Percentiles rank a stretch among this genome's conserved stretches.
These are phyloP conservation scores for Discoglossus pictus DNA, from an alignment of 2,797 vertebrate genomes.

Conservation along the genomic window DNA sequence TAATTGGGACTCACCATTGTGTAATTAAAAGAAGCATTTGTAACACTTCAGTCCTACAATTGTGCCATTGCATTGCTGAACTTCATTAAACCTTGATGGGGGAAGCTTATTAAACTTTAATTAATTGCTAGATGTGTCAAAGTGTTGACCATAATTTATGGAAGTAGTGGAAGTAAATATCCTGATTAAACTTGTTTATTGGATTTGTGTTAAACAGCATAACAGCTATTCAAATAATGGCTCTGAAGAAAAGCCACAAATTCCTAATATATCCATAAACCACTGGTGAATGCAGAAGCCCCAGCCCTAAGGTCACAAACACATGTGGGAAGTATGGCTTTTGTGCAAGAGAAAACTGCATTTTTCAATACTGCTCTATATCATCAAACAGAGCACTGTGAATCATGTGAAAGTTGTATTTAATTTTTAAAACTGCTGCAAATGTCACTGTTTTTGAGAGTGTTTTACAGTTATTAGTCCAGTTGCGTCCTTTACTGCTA, in stretches of 20 bases:
- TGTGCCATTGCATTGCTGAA: conserved; percentile 37
- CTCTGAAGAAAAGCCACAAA: background rate
- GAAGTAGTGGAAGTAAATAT: conserved; percentile 49
- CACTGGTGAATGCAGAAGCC: too few species aligned
- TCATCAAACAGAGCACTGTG: too few species aligned
- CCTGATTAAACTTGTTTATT: conserved; percentile 52
- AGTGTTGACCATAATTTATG: conserved; percentile 46
- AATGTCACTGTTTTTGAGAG: too few species aligned
- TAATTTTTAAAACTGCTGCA: too few species aligned
- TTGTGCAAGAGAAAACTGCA: too few species aligned
- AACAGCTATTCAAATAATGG: conserved; percentile 42
- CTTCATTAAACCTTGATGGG: conserved; percentile 42
- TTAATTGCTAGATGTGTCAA: conserved; percentile 53
- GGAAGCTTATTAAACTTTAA: conserved; percentile 54
- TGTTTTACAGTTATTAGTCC: too few species aligned
- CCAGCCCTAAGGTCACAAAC: too few species aligned
- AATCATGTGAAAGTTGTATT: too few species aligned
- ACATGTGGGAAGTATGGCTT: too few species aligned
- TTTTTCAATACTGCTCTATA: too few species aligned
- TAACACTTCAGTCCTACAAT: conserved; percentile 48
- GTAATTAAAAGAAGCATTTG: conserved; percentile 37
- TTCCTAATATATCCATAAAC: too few species aligned
- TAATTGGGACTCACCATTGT: conserved; percentile 32
- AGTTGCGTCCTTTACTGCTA: too few species aligned
- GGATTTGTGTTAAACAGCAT: conserved; percentile 43